These are phyloP conservation scores for Isurus oxyrinchus DNA, from an alignment of 2,113 vertebrate species.

Conservation along the genomic window DNA sequence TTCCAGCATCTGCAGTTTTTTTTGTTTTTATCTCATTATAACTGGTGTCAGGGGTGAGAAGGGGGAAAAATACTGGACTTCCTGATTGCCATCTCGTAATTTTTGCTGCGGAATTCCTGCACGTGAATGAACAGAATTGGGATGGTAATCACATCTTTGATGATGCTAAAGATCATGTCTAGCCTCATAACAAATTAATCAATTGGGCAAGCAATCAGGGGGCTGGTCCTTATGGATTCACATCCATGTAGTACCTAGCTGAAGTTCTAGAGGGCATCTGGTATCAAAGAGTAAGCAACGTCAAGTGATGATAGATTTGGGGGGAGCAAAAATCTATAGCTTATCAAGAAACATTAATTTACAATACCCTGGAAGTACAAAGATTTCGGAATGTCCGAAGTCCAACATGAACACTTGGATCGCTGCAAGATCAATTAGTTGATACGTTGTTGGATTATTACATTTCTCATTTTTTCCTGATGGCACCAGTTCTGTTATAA, in stretches of 20 bases:
- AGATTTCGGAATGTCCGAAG: conserved; percentile 60
- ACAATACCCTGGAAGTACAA: conserved; percentile 63
- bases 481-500: conserved; percentile 63
- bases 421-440: conserved; percentile 55
- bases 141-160: neutral
- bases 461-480: conserved; percentile 47
- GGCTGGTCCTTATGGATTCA: neutral
- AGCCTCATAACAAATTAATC: neutral
- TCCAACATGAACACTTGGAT: conserved; percentile 69
- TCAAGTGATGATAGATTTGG: neutral
- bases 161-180: neutral
- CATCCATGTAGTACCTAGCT: neutral
- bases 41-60: neutral
- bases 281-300: neutral
- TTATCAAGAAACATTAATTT: conserved; percentile 33
- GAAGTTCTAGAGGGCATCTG: neutral
- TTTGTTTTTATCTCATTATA: no score
- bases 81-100: no score
- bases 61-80: neutral
- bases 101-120: neutral
- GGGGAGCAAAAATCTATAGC: neutral
- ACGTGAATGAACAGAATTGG: neutral
- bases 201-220: neutral
- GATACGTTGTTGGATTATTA: conserved; percentile 51
- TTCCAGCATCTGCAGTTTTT: no score